Base-by-base conservation (phyloP, 2,888 invertebrate genomes). In the Apotomis capreana region DNA sequence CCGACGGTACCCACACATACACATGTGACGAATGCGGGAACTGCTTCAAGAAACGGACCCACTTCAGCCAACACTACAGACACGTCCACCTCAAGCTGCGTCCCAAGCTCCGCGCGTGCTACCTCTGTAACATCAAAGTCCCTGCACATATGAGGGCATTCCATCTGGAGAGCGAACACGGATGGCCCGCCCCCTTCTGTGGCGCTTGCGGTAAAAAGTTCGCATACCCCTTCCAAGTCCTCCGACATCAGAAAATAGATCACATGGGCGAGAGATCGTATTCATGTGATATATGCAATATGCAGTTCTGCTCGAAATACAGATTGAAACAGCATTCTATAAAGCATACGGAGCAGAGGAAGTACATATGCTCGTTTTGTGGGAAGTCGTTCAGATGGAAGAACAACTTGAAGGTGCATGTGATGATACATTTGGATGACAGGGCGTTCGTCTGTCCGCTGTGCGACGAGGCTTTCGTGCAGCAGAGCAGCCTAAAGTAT, bases 131-230 rank as follows among this genome's bases (percentile, higher is more conserved):
- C 0, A 62, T 78, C 0, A 77, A 76, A 46, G 81, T 84, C 0
- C 77, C 81, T 0, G 74, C 73, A 0, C 63, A 81, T n/a, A 37
- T 69, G n/a, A 64, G 82, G 15, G 79, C 82, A 0, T 75, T 74
- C 0, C 87, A 87, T 44, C 62, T 86, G 46, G 87, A 87, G 64
- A 77, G 79, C 52, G 83, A 76, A 3, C 87, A 87, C 65, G 85
- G 84, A 0, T 74, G 85, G 3, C 83, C 83, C 0, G 78, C 82
- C 0, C 87, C 87, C 0, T 77, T 76, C 0, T 87, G 87, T 68
- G 79, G 79, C 0, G 84, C 83, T 0, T 87, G 87, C 74, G 86
- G 85, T 5, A 85, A 84, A 69, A 87, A 86, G 63, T 87, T 87
- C 73, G 76, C 82, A 0, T 86, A 76, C 68, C 84, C 83, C 0